These are phyloP conservation scores for Meteorus colon DNA, from an alignment of 2,888 invertebrate genomes.

Conservation along the genomic window DNA sequence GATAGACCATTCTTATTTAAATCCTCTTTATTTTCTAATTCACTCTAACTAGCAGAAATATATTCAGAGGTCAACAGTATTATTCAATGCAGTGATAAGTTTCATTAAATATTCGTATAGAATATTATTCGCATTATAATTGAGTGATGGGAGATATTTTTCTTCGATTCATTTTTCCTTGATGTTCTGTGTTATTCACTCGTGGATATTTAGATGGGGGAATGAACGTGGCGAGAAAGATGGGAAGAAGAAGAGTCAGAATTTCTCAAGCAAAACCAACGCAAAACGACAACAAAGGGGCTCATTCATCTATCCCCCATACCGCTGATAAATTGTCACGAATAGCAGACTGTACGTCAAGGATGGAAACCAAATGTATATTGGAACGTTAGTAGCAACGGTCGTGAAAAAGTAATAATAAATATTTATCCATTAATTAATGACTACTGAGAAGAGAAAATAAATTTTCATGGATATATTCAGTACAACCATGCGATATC, in stretches of 20 bases:
- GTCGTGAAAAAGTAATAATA: background rate
- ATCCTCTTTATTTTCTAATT: constrained; percentile 35
- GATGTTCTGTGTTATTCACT: background rate
- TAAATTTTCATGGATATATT: constrained; percentile 40
- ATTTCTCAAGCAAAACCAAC: constrained; percentile 30
- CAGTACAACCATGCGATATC: background rate
- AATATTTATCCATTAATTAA: constrained; percentile 23
- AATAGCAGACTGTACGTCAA: constrained; percentile 16
- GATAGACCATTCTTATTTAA: background rate
- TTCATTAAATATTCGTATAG: background rate
- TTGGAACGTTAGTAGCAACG: background rate
- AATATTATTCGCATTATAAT: constrained; percentile 10
- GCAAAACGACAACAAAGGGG: constrained; percentile 48
- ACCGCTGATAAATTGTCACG: constrained; percentile 34
- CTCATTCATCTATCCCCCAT: constrained; percentile 47
- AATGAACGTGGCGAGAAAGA: background rate
- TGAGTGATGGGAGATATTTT: background rate
- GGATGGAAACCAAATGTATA: constrained; percentile 7
- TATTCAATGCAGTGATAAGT: constrained; percentile 13
- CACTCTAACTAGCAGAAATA: background rate
- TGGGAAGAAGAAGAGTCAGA: constrained; percentile 24
- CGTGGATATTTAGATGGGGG: constrained; percentile 13
- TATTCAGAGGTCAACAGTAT: background rate
- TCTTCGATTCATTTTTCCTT: constrained; percentile 3
- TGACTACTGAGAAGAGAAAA: constrained; percentile 43